phyloP scores from a whole-genome alignment of 2,888 invertebrate genomes.

The Synanthedon myopaeformis region DNA sequence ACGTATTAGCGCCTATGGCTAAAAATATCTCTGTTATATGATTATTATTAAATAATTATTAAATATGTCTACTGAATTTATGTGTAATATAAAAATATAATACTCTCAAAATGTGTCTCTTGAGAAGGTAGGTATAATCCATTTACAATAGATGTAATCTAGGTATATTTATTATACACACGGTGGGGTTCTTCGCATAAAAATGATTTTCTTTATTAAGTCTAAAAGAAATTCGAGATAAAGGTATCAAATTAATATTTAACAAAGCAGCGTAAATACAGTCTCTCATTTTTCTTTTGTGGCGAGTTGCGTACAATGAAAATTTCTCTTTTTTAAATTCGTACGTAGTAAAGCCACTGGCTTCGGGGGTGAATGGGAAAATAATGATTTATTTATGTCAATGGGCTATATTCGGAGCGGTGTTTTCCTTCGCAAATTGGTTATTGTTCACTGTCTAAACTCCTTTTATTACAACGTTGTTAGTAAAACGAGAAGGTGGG shows the following conservation, averaged over 20 bases:
- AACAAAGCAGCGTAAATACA: slow-evolving; percentile 55
- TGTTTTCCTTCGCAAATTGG: slow-evolving; percentile 62
- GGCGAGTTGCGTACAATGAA: slow-evolving; percentile 53
- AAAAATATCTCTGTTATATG: no score
- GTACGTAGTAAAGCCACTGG: slow-evolving; percentile 16
- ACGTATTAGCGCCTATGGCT: no score
- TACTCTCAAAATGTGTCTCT: no score
- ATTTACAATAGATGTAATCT: no score
- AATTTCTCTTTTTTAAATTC: slow-evolving; percentile 28
- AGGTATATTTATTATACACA: neutral
- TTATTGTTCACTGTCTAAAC: slow-evolving; percentile 61
- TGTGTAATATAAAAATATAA: no score
- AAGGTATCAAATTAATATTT: slow-evolving; percentile 68
- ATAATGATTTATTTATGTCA: slow-evolving; percentile 71
- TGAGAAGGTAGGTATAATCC: no score
- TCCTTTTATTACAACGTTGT: slow-evolving; percentile 63
- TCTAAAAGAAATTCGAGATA: slow-evolving; percentile 47
- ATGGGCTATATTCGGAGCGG: slow-evolving; percentile 49
- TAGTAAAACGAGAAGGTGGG: slow-evolving; percentile 57
- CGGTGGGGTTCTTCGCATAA: neutral
- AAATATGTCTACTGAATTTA: no score
- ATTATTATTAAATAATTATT: no score
- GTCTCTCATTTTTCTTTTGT: slow-evolving; percentile 61
- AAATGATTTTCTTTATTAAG: slow-evolving; percentile 14
- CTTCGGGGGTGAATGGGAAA: slow-evolving; percentile 18